A percentile compares a stretch with the other conserved stretches of the same genome.
Evolutionary conservation across 2,113 vertebrate genomes (phyloP).

Genomic region (Prietella phreatophila): DNA sequence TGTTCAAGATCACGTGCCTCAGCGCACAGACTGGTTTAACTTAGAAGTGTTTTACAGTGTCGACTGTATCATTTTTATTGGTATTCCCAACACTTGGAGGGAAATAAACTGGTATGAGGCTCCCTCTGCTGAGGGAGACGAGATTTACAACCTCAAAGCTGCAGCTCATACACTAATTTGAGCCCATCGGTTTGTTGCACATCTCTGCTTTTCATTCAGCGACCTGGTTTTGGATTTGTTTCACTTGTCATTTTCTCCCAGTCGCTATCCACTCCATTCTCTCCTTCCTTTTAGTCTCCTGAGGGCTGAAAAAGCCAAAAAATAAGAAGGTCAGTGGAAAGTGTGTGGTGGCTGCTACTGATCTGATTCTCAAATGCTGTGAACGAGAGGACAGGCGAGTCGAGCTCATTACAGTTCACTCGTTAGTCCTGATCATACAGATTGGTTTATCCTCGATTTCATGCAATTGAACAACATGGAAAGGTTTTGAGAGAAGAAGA

Average conservation of each 20-base stretch:
- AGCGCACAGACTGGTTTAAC: constrained; percentile 53
- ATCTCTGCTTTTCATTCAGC: constrained; percentile 35
- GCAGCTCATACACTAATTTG: neutral
- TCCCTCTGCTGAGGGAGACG: constrained; percentile 37
- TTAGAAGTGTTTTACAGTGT: constrained; percentile 56
- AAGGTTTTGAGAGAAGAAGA: constrained; percentile 63
- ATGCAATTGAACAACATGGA: constrained; percentile 77
- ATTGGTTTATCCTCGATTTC: constrained; percentile 69
- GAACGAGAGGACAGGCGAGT: constrained; percentile 61
- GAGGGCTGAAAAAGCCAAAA: constrained; percentile 38
- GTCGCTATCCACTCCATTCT: constrained; percentile 22
- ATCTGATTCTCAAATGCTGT: constrained; percentile 68
- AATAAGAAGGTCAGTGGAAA: constrained; percentile 51
- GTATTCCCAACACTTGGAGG: constrained; percentile 23
- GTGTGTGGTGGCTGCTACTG: constrained; percentile 66
- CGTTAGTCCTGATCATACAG: constrained; percentile 54
- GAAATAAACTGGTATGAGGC: constrained; percentile 19
- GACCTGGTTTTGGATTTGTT: constrained; percentile 17
- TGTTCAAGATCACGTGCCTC: constrained; percentile 61
- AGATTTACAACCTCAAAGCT: constrained; percentile 25
- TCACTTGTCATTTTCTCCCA: constrained; percentile 32
- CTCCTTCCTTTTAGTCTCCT: constrained; percentile 28
- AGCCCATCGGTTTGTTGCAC: constrained; percentile 46
- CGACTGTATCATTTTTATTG: constrained; percentile 38
- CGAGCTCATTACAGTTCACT: constrained; percentile 37